Evolutionary conservation across 2,888 invertebrate genomes (phyloP).

Genomic region (Euclidia mi): DNA sequence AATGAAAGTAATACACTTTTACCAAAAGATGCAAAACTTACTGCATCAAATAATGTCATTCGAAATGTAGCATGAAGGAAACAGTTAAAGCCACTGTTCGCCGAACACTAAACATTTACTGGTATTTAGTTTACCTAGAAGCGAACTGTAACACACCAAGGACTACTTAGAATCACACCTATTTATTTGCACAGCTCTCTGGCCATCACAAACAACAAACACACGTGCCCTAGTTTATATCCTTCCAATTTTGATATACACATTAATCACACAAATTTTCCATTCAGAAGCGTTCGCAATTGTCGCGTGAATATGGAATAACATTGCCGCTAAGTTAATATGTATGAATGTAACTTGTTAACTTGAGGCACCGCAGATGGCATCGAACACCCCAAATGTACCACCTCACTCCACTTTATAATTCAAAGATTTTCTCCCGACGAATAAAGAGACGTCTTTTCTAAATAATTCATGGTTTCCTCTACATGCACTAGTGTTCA

Average conservation of each 20-base stretch:
- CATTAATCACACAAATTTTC: conserved; percentile 48
- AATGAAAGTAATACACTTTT: too few species aligned
- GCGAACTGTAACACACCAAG: too few species aligned
- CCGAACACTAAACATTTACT: too few species aligned
- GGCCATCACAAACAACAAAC: neutral
- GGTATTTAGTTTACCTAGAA: too few species aligned
- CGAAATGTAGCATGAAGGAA: too few species aligned
- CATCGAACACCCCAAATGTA: conserved; percentile 68
- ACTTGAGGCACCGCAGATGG: conserved; percentile 73
- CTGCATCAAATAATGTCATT: too few species aligned
- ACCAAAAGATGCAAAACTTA: too few species aligned
- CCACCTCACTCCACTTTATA: conserved; percentile 79
- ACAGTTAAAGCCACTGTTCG: too few species aligned
- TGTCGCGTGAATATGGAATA: conserved; percentile 79
- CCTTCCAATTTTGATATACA: conserved; percentile 30
- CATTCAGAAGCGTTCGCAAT: conserved; percentile 56
- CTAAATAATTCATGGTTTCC: conserved; percentile 80
- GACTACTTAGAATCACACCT: too few species aligned
- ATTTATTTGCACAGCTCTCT: too few species aligned
- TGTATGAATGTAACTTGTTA: conserved; percentile 86
- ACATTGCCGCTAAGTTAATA: conserved; percentile 80
- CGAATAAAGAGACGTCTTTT: conserved; percentile 78
- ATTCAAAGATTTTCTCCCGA: conserved; percentile 85
- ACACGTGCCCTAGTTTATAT: conserved; percentile 4
- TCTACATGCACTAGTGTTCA: conserved; percentile 44